A percentile compares a stretch with the other conserved stretches of the same genome.
Evolutionary conservation across 2,888 invertebrate species (phyloP).

Genomic region (Tipula unca): DNA sequence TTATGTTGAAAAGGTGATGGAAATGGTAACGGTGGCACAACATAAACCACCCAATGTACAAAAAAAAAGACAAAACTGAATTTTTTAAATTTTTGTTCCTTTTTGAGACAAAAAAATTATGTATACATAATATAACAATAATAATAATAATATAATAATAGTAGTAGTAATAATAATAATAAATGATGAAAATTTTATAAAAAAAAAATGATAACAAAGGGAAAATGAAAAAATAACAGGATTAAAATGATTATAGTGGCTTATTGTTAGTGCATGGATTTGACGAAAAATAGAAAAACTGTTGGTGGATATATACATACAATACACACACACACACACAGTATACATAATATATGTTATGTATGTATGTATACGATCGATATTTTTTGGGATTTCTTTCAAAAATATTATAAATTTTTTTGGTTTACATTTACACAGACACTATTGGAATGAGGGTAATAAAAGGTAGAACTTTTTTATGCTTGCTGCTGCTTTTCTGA

Average conservation of each 20-base stretch:
- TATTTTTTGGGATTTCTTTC: slow-evolving; percentile 8
- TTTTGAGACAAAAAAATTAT: neutral
- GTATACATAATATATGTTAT: neutral
- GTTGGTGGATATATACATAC: neutral
- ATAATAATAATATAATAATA: neutral
- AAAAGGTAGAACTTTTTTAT: neutral
- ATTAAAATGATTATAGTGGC: slow-evolving; percentile 8
- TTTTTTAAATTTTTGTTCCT: neutral
- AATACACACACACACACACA: neutral
- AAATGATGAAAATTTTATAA: neutral
- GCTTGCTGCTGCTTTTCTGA: neutral
- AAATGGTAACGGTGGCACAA: neutral
- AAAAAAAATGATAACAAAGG: neutral
- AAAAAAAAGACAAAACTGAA: neutral
- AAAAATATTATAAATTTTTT: neutral
- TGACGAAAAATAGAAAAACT: neutral
- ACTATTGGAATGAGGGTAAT: neutral
- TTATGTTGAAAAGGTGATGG: neutral
- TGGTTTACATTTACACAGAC: neutral
- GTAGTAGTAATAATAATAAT: neutral
- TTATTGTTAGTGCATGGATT: slow-evolving; percentile 8
- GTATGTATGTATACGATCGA: neutral
- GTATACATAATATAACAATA: neutral
- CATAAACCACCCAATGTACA: neutral
- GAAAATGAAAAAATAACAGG: neutral